Evolutionary conservation across 1,140 invertebrate genomes (phyloP), one percentile per base, ranked within the genome.

Genomic region (Mamestra configurata): DNA sequence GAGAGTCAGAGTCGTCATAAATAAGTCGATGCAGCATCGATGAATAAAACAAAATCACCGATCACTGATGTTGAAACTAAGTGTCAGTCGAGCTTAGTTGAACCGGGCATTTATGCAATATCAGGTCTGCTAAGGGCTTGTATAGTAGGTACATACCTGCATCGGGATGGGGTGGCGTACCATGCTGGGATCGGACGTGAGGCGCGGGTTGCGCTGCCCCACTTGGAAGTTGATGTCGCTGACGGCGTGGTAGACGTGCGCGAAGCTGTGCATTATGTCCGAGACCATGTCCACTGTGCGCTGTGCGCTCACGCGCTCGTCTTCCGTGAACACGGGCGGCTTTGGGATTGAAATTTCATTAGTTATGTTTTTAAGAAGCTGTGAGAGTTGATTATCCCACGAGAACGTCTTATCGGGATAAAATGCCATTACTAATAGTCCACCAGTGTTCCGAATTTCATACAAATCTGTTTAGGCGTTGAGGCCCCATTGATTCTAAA

Each of bases 191-290:
- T 92, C 92, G 0, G 91, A 88, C 0, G 80, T 87, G n/a, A 92
- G 85, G 0, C 88, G 86, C 6, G 85, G 81, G 27, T 77, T 75
- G 0, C 77, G 66, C 11, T 83, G 85, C 0, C 83, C 80, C 22
- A 91, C 70, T 13, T 84, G 66, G 43, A 91, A 84, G 10, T 79
- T 86, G 31, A 93, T 82, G 27, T 99, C 98, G 88, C 98, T 99
- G 10, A 98, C 94, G 4, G 97, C 97, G 91, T 99, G 98, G 90
- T 98, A 97, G 24, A 97, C 97, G 89, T 99, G 98, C 6, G 98
- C 96, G 72, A 99, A 94, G 73, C 97, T 97, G 89, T 99, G 98
- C 80, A 98, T 95, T 24, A 97, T 95, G 90, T 98, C 97, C 0
- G 97, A 97, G 0, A 98, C 97, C 15, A 96, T 94, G 85, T 97